phyloP scores from a whole-genome alignment of 1,140 invertebrate species.

The Formica exsecta region DNA sequence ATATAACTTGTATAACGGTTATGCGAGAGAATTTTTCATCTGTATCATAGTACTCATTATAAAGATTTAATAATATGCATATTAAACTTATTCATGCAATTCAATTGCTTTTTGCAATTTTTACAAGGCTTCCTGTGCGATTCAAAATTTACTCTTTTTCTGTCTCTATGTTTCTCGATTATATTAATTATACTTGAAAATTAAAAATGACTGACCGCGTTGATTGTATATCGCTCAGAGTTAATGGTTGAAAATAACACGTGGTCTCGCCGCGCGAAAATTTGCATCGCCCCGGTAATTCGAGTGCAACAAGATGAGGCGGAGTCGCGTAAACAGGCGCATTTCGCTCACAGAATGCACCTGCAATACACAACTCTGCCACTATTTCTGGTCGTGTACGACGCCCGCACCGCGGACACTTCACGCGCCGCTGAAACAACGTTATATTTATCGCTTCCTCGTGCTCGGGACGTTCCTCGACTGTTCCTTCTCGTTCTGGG shows the following conservation, averaged over 20 bases:
- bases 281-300: background rate
- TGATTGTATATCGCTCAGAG: background rate
- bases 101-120: background rate
- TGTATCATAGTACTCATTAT: background rate
- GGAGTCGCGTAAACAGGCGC: constrained; percentile 7
- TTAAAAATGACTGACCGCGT: background rate
- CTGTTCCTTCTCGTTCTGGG: constrained; percentile 75
- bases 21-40: background rate
- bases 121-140: background rate
- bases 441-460: constrained; percentile 80
- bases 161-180: background rate
- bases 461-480: constrained; percentile 70
- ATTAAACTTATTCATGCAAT: background rate
- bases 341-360: constrained; percentile 61
- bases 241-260: constrained; percentile 13
- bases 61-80: background rate
- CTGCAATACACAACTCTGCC: constrained; percentile 44
- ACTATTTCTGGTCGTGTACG: constrained; percentile 69
- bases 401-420: constrained; percentile 53
- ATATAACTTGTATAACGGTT: background rate
- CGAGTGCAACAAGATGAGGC: background rate
- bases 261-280: background rate
- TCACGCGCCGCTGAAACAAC: constrained; percentile 70
- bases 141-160: background rate
- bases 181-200: background rate